Conservation (phyloP, 2,888 invertebrate species). For the Ethmia dodecea region DNA sequence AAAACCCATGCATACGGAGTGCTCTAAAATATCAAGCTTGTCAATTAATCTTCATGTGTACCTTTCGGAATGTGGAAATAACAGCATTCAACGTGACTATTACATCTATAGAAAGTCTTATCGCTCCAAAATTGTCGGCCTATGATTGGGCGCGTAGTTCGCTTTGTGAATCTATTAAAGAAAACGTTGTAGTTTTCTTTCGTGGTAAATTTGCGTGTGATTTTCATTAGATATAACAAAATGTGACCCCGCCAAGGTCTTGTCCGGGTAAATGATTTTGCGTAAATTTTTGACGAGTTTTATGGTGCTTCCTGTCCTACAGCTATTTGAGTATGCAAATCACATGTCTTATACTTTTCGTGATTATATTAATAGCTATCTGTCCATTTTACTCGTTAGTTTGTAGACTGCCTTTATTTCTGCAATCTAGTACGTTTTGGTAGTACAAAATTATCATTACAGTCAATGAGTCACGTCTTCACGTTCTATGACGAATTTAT, state of each 20-base stretch:
- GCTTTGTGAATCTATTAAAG: constrained; percentile 16
- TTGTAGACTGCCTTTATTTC: constrained; percentile 21
- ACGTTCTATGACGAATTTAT: constrained; percentile 62
- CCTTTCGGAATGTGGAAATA: too few species aligned
- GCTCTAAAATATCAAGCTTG: too few species aligned
- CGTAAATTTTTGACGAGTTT: constrained; percentile 37
- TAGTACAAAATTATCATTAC: constrained; percentile 55
- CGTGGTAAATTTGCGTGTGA: constrained; percentile 19
- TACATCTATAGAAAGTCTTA: too few species aligned
- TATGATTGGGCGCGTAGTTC: too few species aligned
- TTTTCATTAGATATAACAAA: constrained; percentile 4
- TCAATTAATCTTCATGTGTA: too few species aligned
- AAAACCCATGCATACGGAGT: too few species aligned
- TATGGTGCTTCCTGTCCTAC: constrained; percentile 60
- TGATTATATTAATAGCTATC: constrained; percentile 18
- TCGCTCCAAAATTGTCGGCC: too few species aligned
- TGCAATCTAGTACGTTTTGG: constrained; percentile 36
- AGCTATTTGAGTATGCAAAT: constrained; percentile 36
- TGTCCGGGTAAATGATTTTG: constrained; percentile 17
- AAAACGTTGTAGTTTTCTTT: constrained; percentile 51
- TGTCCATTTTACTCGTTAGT: constrained; percentile 30
- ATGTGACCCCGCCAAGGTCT: constrained; percentile 2
- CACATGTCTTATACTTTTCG: constrained; percentile 29
- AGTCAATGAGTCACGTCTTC: constrained; percentile 42
- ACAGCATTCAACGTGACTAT: too few species aligned